These are phyloP conservation scores for Mormyrus iriodes DNA, from an alignment of 2,113 vertebrate genomes.

Conservation along the genomic window DNA sequence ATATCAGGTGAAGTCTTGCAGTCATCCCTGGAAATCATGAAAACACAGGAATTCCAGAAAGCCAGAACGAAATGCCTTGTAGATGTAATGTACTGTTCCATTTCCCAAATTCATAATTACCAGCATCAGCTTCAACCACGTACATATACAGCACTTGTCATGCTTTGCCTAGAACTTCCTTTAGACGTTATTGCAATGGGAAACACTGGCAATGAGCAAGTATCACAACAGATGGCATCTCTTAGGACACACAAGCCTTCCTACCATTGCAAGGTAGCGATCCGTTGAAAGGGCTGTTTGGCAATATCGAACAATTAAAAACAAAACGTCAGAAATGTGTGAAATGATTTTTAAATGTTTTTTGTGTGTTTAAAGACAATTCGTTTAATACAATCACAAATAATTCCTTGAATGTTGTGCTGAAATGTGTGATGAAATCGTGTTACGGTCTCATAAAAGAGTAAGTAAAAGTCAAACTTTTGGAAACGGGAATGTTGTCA, in stretches of 20 bases:
- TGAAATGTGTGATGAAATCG: background rate
- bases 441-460: background rate
- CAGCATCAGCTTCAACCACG: background rate
- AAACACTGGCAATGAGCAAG: background rate
- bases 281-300: background rate
- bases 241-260: background rate
- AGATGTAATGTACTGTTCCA: background rate
- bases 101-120: background rate
- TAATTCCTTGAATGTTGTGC: background rate
- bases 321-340: background rate
- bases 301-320: background rate
- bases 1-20: background rate
- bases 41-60: background rate
- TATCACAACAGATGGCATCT: background rate
- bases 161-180: background rate
- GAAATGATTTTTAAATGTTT: background rate
- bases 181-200: background rate
- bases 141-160: background rate
- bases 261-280: background rate
- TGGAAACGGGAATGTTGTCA: background rate
- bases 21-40: background rate
- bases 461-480: background rate
- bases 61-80: background rate
- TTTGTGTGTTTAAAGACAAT: background rate
- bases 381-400: background rate